A percentile compares a stretch with the other conserved stretches of the same genome.
These are phyloP conservation scores for Sitta carolinensis DNA, from an alignment of 2,797 vertebrate species.

Conservation along the genomic window DNA sequence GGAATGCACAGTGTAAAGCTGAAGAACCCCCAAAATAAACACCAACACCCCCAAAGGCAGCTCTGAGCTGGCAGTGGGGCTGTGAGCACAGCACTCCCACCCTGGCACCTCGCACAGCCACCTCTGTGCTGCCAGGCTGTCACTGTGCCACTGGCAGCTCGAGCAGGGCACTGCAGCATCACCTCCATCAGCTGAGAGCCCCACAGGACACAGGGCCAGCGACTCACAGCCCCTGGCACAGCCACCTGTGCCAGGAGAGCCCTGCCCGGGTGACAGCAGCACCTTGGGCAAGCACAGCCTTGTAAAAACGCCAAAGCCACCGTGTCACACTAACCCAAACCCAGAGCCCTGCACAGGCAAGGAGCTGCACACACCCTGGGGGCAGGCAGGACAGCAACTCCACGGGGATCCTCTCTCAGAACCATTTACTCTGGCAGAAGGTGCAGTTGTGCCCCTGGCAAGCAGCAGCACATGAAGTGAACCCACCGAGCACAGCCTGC, in stretches of 20 bases:
- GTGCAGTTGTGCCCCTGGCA: not conserved
- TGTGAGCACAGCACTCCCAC: not conserved
- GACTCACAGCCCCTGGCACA: not conserved
- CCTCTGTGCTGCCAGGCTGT: not conserved
- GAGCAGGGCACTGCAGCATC: not conserved
- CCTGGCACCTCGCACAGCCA: not conserved
- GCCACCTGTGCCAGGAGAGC: not conserved
- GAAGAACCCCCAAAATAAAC: not conserved
- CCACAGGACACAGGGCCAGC: fast-evolving
- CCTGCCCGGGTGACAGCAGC: not conserved
- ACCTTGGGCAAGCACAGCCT: not conserved
- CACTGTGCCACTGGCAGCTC: not conserved
- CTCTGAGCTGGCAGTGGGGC: not conserved
- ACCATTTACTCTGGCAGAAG: fast-evolving
- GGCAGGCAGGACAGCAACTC: not conserved
- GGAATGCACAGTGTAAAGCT: not conserved
- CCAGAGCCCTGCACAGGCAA: not conserved
- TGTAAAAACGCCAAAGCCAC: not conserved
- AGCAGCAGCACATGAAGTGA: not conserved
- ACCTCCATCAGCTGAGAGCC: not conserved
- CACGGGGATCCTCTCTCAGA: not conserved
- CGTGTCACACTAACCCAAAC: fast-evolving
- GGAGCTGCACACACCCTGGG: not conserved
- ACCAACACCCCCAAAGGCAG: fast-evolving
- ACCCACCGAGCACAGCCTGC: fast-evolving